Percentiles rank a stretch among this genome's conserved stretches.
These are phyloP conservation scores for Athrips mouffetella DNA, from an alignment of 2,888 invertebrate species.

Conservation along the genomic window DNA sequence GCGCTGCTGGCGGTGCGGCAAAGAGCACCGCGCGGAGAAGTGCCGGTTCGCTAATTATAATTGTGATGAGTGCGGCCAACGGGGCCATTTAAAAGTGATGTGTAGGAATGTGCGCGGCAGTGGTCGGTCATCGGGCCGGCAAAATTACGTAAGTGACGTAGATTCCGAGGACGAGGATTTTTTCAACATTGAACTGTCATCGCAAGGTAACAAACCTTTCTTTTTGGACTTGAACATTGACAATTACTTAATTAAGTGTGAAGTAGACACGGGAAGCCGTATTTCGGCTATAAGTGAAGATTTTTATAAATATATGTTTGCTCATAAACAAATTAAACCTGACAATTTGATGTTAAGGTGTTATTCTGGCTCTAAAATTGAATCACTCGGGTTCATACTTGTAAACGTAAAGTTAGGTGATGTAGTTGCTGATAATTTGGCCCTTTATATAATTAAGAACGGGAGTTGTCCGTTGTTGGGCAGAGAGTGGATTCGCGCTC, in stretches of 20 bases:
- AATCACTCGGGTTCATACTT: constrained; percentile 18
- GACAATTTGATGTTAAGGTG: constrained; percentile 20
- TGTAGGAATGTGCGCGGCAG: constrained; percentile 1
- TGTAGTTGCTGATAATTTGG: background rate
- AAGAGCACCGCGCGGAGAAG: constrained; percentile 13
- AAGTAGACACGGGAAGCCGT: constrained; percentile 22
- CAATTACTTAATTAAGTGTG: constrained; percentile 6
- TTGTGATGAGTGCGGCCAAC: constrained; percentile 18
- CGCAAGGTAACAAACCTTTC: constrained; percentile 10
- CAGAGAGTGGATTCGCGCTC: background rate
- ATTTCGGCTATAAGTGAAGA: constrained; percentile 19
- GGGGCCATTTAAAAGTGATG: constrained; percentile 20
- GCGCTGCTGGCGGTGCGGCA: constrained; percentile 19
- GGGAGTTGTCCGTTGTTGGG: constrained; percentile 9
- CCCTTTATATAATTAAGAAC: constrained; percentile 17
- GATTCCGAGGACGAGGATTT: background rate
- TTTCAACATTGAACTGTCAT: background rate
- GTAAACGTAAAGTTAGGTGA: constrained; percentile 12
- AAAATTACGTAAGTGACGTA: constrained; percentile 5
- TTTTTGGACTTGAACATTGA: constrained; percentile 17
- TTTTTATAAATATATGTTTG: constrained; percentile 9
- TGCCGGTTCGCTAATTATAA: constrained; percentile 20
- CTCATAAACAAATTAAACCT: constrained; percentile 1
- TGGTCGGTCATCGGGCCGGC: background rate
- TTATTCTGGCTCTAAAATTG: constrained; percentile 21